Evolutionary conservation across 2,113 vertebrate species (phyloP).

Genomic region (Lagopus muta): DNA sequence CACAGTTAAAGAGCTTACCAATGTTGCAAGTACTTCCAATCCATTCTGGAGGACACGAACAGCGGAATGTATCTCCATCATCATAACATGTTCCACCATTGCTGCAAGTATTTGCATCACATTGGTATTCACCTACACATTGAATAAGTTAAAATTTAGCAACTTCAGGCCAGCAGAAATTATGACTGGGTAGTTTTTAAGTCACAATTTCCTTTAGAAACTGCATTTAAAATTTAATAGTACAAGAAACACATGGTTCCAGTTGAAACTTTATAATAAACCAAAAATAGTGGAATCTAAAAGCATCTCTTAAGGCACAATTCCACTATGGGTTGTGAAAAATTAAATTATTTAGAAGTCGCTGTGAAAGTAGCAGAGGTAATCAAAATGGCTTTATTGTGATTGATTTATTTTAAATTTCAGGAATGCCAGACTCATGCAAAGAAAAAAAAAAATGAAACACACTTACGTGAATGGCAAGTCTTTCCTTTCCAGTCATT

Average conservation of each 20-base stretch:
- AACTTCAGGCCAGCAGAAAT: not conserved
- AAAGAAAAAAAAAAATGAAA: conserved; percentile 11
- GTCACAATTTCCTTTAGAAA: not conserved
- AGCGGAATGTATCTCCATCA: conserved; percentile 90
- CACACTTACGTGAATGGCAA: conserved; percentile 91
- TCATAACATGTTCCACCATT: conserved; percentile 94
- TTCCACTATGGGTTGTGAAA: not conserved
- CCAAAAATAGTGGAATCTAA: not conserved
- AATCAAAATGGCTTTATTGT: not conserved
- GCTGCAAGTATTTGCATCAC: conserved; percentile 90
- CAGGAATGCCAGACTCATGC: conserved; percentile 39
- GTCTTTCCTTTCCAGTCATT: conserved; percentile 97
- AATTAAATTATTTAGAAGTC: not conserved
- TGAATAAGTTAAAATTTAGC: not conserved
- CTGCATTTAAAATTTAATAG: not conserved
- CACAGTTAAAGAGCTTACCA: conserved; percentile 72
- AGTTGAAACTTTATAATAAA: not conserved
- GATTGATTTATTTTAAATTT: conserved; percentile 45
- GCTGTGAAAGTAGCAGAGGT: not conserved
- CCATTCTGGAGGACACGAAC: conserved; percentile 89
- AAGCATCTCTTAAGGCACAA: not conserved
- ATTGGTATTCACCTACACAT: conserved; percentile 89
- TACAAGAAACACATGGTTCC: not conserved
- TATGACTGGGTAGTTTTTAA: not conserved
- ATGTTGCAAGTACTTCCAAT: conserved; percentile 90